Evolutionary conservation across 2,888 invertebrate species (phyloP), one percentile per base, ranked within the genome.

Genomic region (Cordilura impudica): DNA sequence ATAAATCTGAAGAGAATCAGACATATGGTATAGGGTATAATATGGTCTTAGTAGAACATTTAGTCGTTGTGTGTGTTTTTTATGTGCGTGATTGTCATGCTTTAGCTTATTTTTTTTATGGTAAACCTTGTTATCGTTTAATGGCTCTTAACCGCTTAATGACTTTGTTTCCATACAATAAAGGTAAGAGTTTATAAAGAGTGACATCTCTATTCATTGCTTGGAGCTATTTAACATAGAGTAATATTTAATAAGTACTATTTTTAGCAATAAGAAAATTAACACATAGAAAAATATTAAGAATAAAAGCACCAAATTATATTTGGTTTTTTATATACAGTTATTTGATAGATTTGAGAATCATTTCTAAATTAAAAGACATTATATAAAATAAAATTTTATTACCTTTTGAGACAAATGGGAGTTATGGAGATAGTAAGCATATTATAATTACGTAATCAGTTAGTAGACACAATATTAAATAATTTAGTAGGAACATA

Each of bases 71-170:
- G 16, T 14, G 7, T 10, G n/a, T n/a, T n/a, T 51, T 19, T 58
- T 47, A 54, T 43, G 65, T 61, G 54, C 54, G 70, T 74, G 74
- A 54, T 45, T 66, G 53, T 66, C 43, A 66, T 47, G 43, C 54
- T 74, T 74, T 14, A 60, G 65, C 60, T 53, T 26, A 51, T 29
- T 23, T 63, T 56, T 23, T 66, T 69, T 67, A 39, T 70, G 43
- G 58, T 43, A 63, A 63, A 58, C 54, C 56, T 61, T 74, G 70
- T 71, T 79, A 74, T 54, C 66, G 56, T 39, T 61, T 74, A 78
- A 72, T 78, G 72, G 72, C 67, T 72, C 51, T 67, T 67, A 78
- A 78, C 70, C 49, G 61, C 78, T 66, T 78, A 65, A 71, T 70
- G 54, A 66, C 61, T 71, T 70, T 70, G 56, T 70, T 61, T 69